phyloP scores from a whole-genome alignment of 2,888 invertebrate species.

The Parnassius mnemosyne region DNA sequence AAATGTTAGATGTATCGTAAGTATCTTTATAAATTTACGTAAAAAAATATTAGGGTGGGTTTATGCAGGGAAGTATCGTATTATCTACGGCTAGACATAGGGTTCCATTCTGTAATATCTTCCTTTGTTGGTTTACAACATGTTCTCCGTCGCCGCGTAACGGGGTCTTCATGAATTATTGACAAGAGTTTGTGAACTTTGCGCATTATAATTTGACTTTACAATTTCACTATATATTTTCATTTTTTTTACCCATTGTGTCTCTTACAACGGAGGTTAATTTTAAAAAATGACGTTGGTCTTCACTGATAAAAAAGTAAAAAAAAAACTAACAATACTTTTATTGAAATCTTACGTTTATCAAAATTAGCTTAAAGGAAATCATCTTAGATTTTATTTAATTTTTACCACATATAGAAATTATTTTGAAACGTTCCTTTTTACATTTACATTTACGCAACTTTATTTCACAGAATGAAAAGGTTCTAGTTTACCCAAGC shows the following conservation, averaged over 20 bases:
- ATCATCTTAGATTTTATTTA: too few relatives aligned
- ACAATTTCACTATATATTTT: conserved; percentile 18
- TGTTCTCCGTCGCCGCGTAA: conserved; percentile 35
- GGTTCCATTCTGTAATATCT: conserved; percentile 40
- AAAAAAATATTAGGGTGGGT: background rate
- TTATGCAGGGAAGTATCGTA: background rate
- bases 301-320: too few relatives aligned
- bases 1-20: conserved; percentile 1
- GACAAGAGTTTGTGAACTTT: conserved; percentile 35
- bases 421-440: too few relatives aligned
- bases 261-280: too few relatives aligned
- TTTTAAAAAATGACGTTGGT: too few relatives aligned
- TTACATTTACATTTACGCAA: too few relatives aligned
- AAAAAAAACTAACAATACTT: too few relatives aligned
- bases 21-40: background rate
- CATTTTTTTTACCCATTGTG: background rate
- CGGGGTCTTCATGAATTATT: conserved; percentile 55
- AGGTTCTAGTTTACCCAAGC: too few relatives aligned
- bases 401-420: too few relatives aligned
- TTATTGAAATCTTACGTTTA: too few relatives aligned
- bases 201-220: conserved; percentile 22
- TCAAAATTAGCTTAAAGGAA: too few relatives aligned
- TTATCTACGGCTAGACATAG: conserved; percentile 22
- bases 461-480: too few relatives aligned
- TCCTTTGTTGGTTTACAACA: conserved; percentile 52